A percentile compares a stretch with the other conserved stretches of the same genome.
Conservation (phyloP, 2,113 vertebrate species). For the Tychaedon coryphoeus region DNA sequence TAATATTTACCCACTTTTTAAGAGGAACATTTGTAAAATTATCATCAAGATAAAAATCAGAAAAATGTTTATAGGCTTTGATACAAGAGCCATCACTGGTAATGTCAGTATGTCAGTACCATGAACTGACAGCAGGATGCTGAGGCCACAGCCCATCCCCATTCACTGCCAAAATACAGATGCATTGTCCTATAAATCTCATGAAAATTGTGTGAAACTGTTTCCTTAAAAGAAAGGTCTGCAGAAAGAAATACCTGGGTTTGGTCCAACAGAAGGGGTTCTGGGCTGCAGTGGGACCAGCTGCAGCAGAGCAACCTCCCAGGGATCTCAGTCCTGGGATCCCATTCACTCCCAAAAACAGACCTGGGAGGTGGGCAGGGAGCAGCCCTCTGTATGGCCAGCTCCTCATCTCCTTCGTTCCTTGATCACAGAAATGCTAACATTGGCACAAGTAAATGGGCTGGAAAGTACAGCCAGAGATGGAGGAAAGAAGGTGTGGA, state of each 20-base stretch:
- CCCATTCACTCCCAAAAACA: rapidly evolving
- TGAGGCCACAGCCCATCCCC: not conserved
- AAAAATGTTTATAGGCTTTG: not conserved
- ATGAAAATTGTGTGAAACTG: not conserved
- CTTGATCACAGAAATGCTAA: not conserved
- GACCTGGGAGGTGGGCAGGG: not conserved
- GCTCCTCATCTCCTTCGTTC: not conserved
- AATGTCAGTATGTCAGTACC: not conserved
- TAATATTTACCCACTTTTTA: not conserved
- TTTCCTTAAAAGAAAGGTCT: not conserved
- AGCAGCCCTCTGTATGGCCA: not conserved
- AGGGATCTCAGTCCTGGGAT: not conserved
- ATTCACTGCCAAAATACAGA: not conserved
- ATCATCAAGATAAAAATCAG: not conserved
- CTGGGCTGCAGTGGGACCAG: not conserved
- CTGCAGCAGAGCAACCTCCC: not conserved
- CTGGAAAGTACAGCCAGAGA: not conserved
- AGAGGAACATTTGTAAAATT: not conserved
- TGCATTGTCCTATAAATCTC: not conserved
- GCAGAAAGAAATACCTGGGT: not conserved
- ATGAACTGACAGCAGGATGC: not conserved
- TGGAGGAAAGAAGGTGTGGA: not conserved
- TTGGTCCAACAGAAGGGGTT: not conserved
- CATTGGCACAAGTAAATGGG: not conserved
- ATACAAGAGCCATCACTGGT: not conserved